A percentile compares a stretch with the other conserved stretches of the same genome.
These are phyloP conservation scores for Dexiosoma caninum DNA, from an alignment of 2,888 invertebrate species.

Conservation along the genomic window DNA sequence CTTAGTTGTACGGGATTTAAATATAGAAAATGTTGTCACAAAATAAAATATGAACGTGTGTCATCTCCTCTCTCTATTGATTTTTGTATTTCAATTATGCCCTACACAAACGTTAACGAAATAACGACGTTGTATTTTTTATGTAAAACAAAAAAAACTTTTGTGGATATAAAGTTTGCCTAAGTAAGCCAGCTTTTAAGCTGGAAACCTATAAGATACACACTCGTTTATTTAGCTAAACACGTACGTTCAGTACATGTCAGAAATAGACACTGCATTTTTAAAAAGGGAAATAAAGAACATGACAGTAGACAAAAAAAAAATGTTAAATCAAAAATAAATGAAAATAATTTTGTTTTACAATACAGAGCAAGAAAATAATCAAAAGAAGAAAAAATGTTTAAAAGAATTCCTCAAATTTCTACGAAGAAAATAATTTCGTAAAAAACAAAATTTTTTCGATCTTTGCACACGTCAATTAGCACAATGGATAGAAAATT, in stretches of 20 bases:
- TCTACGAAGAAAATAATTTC: neutral
- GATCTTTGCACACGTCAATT: neutral
- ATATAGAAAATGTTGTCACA: too few species aligned
- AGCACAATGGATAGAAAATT: too few species aligned
- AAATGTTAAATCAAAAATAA: neutral
- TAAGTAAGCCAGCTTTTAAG: too few species aligned
- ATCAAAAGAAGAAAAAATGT: neutral
- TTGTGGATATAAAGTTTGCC: too few species aligned
- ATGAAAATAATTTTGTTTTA: slow-evolving; percentile 7
- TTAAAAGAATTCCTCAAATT: neutral
- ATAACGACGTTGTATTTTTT: too few species aligned
- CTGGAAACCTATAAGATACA: neutral
- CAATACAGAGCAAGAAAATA: neutral
- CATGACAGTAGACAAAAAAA: slow-evolving; percentile 4
- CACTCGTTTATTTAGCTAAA: slow-evolving; percentile 2
- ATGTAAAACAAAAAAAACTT: neutral
- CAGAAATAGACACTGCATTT: neutral
- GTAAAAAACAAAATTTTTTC: neutral
- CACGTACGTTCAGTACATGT: slow-evolving; percentile 24
- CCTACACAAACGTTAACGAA: too few species aligned
- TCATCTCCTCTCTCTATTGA: too few species aligned
- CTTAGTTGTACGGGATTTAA: too few species aligned
- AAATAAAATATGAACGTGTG: too few species aligned
- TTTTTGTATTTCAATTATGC: too few species aligned
- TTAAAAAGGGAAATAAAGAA: neutral